Evolutionary conservation across 2,113 vertebrate genomes (phyloP).

Genomic region (Aix galericulata): DNA sequence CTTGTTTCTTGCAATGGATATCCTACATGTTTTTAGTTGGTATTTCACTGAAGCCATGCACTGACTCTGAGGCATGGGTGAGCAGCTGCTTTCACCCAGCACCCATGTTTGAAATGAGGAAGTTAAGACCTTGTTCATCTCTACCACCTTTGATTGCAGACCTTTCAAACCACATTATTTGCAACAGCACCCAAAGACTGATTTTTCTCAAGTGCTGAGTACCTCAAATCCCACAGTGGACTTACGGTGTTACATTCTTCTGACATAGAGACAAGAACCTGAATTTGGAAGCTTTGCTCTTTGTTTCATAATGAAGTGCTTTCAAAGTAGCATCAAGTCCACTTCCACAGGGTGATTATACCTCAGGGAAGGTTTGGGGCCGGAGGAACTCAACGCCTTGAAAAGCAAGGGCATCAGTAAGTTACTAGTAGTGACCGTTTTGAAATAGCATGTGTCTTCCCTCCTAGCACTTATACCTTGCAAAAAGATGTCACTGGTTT

Average conservation of each 20-base stretch:
- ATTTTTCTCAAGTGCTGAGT: neutral
- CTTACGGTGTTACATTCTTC: neutral
- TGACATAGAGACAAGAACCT: accelerated
- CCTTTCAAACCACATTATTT: neutral
- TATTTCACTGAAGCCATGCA: neutral
- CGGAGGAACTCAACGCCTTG: too few species aligned
- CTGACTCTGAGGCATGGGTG: accelerated
- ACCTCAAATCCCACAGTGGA: neutral
- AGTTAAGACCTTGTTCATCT: neutral
- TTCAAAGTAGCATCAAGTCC: neutral
- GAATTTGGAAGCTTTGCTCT: neutral
- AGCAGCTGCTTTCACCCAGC: neutral
- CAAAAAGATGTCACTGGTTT: neutral
- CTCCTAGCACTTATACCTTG: neutral
- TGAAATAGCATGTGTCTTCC: neutral
- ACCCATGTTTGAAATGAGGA: neutral
- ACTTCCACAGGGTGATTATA: neutral
- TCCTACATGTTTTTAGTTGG: neutral
- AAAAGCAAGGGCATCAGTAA: neutral
- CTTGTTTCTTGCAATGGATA: neutral
- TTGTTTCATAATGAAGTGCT: neutral
- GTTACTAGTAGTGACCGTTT: neutral
- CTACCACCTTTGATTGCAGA: neutral
- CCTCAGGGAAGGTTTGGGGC: neutral
- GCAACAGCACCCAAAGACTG: neutral